Base-by-base conservation (phyloP, 1,140 invertebrate species). In the Drosophila willistoni region DNA sequence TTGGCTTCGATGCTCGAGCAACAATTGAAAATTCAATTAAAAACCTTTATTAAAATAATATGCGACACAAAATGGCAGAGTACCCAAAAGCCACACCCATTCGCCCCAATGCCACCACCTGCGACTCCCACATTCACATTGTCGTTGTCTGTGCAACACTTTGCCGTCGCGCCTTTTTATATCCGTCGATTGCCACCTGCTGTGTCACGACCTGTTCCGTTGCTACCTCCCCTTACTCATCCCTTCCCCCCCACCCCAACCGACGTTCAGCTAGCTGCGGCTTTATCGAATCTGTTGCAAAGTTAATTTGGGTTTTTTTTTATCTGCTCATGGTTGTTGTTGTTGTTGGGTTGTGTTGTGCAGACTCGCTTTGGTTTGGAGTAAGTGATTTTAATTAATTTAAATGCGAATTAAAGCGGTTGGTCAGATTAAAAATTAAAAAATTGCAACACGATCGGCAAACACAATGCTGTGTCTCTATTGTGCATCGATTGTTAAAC, bases 41-140 rank as follows among this genome's bases (percentile, higher is more conserved):
- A 87, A 87, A 77, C 89, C 84, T 87, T 87, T 87, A 87, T 87
- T 87, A 87, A 89, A 87, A 87, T 87, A 89, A 87, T 89, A 87
- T 89, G 73, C 80, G 71, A 73, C 81, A 83, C 68, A 73, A 69
- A 89, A 65, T 68, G 62, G 36, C 72, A 9, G 36, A 39, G 36
- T 39, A 2, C 36, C 12, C 36, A 39, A 39, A 13, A 54, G 14
- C 41, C 64, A 44, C 67, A 25, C 42, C 71, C 54, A 34, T 7
- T 29, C 4, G 7, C 22, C 22, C 22, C 42, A 19, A 44, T 44
- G 7, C 42, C 3, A 42, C 41, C 5, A 42, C 42, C 14, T 17
- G 10, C 51, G 17, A 3, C 34, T 33, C 57, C n/a, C 44, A 2
- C 29, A 17, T 42, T 9, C 44, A 51, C 44, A 51, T 34, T 44